Conservation (phyloP, 2,113 vertebrate species). For the Otis tarda region DNA sequence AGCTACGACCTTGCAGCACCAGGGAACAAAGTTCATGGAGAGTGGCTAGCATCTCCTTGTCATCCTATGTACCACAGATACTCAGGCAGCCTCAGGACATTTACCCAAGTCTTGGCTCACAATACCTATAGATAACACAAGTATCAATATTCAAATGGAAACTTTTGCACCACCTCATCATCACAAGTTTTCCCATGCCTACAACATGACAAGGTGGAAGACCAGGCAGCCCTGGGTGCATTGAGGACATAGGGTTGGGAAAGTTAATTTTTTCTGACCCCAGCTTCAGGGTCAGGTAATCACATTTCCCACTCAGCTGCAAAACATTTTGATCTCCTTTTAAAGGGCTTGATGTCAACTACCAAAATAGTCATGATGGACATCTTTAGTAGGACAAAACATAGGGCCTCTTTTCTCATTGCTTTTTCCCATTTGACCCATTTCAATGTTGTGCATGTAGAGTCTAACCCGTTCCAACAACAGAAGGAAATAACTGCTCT, state of each 20-base stretch:
- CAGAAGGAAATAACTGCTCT: background rate
- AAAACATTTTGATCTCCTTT: background rate
- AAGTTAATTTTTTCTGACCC: background rate
- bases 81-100: background rate
- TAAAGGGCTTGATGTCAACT: background rate
- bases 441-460: background rate
- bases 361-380: background rate
- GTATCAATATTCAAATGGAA: background rate
- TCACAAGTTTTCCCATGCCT: background rate
- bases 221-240: background rate
- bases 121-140: background rate
- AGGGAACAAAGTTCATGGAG: fast-evolving
- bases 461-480: background rate
- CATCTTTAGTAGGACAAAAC: background rate
- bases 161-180: background rate
- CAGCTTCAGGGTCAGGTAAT: background rate
- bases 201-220: background rate
- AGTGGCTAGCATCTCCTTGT: background rate
- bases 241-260: background rate
- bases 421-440: background rate
- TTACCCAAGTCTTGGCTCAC: background rate
- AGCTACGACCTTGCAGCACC: fast-evolving
- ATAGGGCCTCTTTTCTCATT: fast-evolving
- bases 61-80: background rate
- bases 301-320: background rate